Base-by-base conservation (phyloP, 2,113 vertebrate genomes). In the Phoenicopterus ruber region DNA sequence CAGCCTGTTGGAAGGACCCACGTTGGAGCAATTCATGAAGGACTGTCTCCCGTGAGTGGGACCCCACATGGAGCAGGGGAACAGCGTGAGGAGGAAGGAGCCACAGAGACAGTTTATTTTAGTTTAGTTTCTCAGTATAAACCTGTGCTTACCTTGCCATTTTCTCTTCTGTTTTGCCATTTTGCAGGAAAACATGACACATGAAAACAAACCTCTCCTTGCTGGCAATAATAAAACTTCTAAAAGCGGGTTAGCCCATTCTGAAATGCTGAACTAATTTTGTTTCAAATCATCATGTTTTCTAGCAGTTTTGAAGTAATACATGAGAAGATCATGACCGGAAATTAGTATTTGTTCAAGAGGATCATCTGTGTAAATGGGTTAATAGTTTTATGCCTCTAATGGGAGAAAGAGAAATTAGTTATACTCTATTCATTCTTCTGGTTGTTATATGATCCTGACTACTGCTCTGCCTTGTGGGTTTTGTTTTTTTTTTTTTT, bases 21-120 rank as follows among this genome's bases (percentile, higher is more conserved):
- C 0, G 2, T 4, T 57, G 76, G 28, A 28, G 47, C 26, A 32
- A 28, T 25, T n/a, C 4, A 1, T 38, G 20, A 31, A 76, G 38
- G 8, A 20, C 44, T 24, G 5, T 18, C 9, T 44, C 11, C 49
- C 7, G 2, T 42, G 44, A 19, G 22, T 17, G 19, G 31, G 42
- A 40, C 4, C 2, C 6, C 28, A 29, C 0, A 0, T 29, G 25
- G 8, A 55, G 18, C 38, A 46, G 34, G 11, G 24, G 9, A 89
- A 29, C 3, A 79, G 24, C 1, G 0, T 22, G 49, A 69, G 36
- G 34, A 47, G 31, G 32, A 89, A 82, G 1, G 2, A 74, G 18
- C 7, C 46, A 24, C 55, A 63, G 19, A 40, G 6, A 17, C 28
- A 34, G 5, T 40, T 80, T 54, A 34, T 10, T 74, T 80, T 59